Conservation (phyloP, 2,113 vertebrate species). For the Daboia siamensis region DNA sequence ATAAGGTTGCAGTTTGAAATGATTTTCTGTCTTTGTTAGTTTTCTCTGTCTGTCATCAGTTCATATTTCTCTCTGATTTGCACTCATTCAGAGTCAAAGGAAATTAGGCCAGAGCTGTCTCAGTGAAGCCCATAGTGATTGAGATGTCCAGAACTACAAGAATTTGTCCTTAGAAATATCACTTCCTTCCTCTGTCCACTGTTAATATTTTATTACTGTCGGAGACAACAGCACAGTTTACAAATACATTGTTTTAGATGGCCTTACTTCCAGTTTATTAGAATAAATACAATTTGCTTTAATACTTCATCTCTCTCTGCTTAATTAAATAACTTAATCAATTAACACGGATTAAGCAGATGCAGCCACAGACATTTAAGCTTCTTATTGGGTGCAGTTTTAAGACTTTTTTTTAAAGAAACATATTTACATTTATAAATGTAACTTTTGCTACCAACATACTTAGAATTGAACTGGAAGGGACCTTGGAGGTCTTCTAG, state of each 20-base stretch:
- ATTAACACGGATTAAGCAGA: neutral
- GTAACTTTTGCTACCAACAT: neutral
- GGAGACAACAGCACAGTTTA: conserved; percentile 63
- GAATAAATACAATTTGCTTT: neutral
- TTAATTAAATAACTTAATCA: neutral
- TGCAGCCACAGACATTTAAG: neutral
- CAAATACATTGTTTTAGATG: neutral
- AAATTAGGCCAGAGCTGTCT: conserved; percentile 89
- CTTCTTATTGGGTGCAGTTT: neutral
- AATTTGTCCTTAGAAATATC: conserved; percentile 74
- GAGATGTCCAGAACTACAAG: conserved; percentile 77
- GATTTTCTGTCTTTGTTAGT: conserved; percentile 75
- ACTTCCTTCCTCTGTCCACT: conserved; percentile 72
- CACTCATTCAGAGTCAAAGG: conserved; percentile 87
- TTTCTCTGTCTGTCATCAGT: conserved; percentile 69
- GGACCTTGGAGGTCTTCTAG: too few species aligned
- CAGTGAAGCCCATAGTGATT: conserved; percentile 74
- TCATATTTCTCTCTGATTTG: conserved; percentile 78
- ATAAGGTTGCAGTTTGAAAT: conserved; percentile 80
- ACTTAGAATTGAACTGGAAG: too few species aligned
- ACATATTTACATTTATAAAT: neutral
- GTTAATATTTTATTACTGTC: conserved; percentile 90
- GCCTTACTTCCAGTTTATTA: conserved; percentile 1
- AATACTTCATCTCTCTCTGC: neutral
- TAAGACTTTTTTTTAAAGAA: neutral